phyloP scores from a whole-genome alignment of 2,888 invertebrate species.

The Gymnoscelis rufifasciata region DNA sequence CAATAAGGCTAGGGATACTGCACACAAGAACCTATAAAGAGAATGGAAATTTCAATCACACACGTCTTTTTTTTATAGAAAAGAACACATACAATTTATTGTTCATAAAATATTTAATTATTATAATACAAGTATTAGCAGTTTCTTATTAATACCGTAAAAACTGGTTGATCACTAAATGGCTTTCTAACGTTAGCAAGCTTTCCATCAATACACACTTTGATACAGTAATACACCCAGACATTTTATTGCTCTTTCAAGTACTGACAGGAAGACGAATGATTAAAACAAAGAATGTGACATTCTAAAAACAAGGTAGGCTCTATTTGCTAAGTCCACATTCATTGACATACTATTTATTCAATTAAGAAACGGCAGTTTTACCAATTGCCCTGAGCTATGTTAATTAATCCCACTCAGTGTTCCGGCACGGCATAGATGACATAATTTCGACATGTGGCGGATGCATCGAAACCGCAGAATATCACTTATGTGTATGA shows the following conservation, averaged over 20 bases:
- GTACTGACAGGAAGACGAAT: no score
- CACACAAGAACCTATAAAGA: no score
- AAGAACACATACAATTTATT: no score
- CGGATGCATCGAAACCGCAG: slow-evolving; percentile 23
- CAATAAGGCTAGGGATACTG: no score
- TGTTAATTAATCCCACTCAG: slow-evolving; percentile 21
- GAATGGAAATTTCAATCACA: no score
- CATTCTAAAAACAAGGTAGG: neutral
- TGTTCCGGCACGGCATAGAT: slow-evolving; percentile 18
- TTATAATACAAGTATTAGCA: no score
- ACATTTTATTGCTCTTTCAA: neutral
- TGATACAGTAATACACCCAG: neutral
- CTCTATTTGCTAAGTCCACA: slow-evolving; percentile 16
- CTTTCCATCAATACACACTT: neutral
- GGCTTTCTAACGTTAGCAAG: neutral
- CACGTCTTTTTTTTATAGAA: no score
- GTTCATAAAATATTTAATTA: no score
- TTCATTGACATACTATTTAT: slow-evolving; percentile 24
- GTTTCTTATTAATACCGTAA: no score
- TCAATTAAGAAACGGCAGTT: slow-evolving; percentile 22
- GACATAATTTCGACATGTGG: slow-evolving; percentile 21
- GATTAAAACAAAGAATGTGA: no score
- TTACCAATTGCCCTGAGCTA: slow-evolving; percentile 22
- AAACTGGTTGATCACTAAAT: neutral
- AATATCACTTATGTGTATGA: slow-evolving; percentile 15